Evolutionary conservation across 2,113 vertebrate species (phyloP).

Genomic region (Leuciscus idus): DNA sequence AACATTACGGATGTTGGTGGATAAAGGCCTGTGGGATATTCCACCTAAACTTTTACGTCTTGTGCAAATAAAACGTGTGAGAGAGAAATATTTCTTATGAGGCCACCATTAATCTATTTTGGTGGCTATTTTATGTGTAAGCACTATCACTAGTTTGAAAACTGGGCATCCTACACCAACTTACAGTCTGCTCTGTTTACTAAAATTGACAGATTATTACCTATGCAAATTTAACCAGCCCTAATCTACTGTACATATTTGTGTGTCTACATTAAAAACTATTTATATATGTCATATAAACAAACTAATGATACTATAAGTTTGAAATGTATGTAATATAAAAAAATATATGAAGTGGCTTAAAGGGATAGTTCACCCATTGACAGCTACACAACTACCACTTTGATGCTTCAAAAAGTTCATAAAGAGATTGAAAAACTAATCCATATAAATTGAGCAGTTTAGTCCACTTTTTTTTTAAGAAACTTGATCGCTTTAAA

Average conservation of each 20-base stretch:
- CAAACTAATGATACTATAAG: neutral
- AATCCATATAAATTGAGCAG: too few relatives aligned
- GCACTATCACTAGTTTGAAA: neutral
- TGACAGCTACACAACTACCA: too few relatives aligned
- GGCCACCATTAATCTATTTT: neutral
- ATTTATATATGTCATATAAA: too few relatives aligned
- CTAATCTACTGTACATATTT: neutral
- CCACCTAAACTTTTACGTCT: neutral
- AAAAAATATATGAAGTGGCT: too few relatives aligned
- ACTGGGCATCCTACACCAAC: neutral
- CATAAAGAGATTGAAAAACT: too few relatives aligned
- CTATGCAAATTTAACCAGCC: constrained; percentile 24
- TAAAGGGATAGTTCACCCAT: too few relatives aligned
- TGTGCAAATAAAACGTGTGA: neutral
- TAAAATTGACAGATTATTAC: constrained; percentile 10
- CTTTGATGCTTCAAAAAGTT: too few relatives aligned
- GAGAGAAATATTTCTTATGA: neutral
- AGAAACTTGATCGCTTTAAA: too few relatives aligned
- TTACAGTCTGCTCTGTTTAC: constrained; percentile 26
- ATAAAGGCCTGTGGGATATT: neutral
- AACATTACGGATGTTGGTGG: neutral
- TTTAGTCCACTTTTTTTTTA: too few relatives aligned
- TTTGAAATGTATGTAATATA: neutral
- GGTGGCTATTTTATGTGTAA: neutral
- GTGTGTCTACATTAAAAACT: too few relatives aligned